Percentiles rank a stretch among this genome's conserved stretches.
These are phyloP conservation scores for Minunthozetes semirufus DNA, from an alignment of 2,888 invertebrate species.

Conservation along the genomic window DNA sequence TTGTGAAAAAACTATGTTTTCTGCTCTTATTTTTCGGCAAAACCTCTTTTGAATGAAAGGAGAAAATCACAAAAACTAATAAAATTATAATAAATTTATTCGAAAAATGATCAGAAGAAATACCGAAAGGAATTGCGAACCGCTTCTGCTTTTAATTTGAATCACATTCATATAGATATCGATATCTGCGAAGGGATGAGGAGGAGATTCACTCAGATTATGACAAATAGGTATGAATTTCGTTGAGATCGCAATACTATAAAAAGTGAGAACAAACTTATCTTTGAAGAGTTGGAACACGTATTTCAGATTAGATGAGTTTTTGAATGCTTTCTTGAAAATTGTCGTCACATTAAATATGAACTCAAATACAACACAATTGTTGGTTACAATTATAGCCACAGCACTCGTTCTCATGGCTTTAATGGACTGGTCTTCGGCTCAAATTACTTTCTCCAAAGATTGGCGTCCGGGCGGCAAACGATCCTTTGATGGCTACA, in stretches of 20 bases:
- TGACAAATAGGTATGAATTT: neutral
- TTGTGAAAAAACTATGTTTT: too few relatives aligned
- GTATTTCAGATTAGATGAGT: neutral
- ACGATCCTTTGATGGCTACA: slow-evolving; percentile 5
- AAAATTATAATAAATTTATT: too few relatives aligned
- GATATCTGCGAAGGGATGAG: neutral
- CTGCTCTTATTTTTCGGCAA: too few relatives aligned
- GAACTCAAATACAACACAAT: neutral
- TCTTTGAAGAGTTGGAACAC: neutral
- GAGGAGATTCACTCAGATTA: neutral
- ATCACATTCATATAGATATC: neutral
- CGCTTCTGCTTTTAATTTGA: too few relatives aligned
- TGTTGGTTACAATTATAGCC: neutral
- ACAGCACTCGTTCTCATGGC: neutral
- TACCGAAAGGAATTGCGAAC: too few relatives aligned
- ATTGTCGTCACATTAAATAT: neutral
- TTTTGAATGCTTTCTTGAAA: neutral
- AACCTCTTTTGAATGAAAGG: too few relatives aligned
- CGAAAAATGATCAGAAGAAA: too few relatives aligned
- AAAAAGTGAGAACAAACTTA: neutral
- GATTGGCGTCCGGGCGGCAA: slow-evolving; percentile 37
- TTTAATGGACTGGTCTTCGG: neutral
- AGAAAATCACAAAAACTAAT: too few relatives aligned
- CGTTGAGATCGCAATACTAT: neutral
- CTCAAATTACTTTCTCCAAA: slow-evolving; percentile 36